phyloP scores from a whole-genome alignment of 2,888 invertebrate genomes.

The Nemapogon koenigi region DNA sequence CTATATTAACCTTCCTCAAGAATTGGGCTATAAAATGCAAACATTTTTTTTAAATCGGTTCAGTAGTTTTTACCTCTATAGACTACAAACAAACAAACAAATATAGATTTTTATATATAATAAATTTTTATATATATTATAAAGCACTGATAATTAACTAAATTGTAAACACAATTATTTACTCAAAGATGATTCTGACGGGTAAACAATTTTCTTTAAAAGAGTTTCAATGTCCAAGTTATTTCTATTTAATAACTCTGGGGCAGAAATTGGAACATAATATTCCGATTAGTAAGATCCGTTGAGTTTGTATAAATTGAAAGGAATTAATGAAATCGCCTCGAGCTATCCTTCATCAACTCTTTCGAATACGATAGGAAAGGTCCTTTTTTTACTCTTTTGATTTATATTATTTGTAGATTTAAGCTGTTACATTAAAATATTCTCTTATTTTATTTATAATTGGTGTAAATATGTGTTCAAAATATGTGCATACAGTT shows the following conservation, averaged over 20 bases:
- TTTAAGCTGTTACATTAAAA: background rate
- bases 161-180: background rate
- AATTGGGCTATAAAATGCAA: too few species aligned
- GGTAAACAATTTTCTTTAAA: constrained; percentile 6
- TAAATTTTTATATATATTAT: too few species aligned
- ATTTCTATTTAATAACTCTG: background rate
- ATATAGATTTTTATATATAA: too few species aligned
- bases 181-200: background rate
- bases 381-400: constrained; percentile 22
- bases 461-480: background rate
- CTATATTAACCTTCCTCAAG: too few species aligned
- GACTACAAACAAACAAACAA: too few species aligned
- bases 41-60: too few species aligned
- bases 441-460: background rate
- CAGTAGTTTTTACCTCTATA: too few species aligned
- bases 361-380: constrained; percentile 38
- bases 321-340: constrained; percentile 36
- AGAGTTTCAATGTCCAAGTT: constrained; percentile 2
- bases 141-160: too few species aligned
- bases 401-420: background rate
- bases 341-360: constrained; percentile 39
- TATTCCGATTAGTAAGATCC: constrained; percentile 47
- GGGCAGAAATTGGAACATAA: constrained; percentile 38
- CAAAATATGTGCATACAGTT: background rate
- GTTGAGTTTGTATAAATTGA: constrained; percentile 34